phyloP scores from a whole-genome alignment of 1,140 invertebrate genomes.

The Drosophila nebulosa region DNA sequence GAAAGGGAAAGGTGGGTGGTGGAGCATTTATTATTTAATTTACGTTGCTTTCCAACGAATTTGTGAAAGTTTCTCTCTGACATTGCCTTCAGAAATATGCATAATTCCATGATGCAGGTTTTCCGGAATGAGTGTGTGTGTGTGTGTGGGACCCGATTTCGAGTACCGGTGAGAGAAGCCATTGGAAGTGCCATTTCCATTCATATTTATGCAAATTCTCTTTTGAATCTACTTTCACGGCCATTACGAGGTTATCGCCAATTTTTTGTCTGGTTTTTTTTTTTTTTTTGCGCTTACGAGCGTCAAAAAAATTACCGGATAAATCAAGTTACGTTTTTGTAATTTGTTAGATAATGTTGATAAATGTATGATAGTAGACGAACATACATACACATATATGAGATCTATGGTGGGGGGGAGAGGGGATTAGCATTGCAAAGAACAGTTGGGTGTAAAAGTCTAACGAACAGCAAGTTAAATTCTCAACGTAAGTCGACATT shows the following conservation, averaged over 20 bases:
- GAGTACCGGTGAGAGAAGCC: not conserved
- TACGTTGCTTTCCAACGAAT: too few species aligned
- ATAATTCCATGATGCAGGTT: too few species aligned
- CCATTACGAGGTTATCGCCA: slow-evolving; percentile 37
- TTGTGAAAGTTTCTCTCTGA: too few species aligned
- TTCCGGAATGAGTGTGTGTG: too few species aligned
- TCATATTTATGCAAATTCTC: slow-evolving; percentile 29
- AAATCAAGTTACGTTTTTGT: slow-evolving; percentile 80
- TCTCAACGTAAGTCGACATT: not conserved
- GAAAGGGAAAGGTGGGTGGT: not conserved
- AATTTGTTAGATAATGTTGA: slow-evolving; percentile 81
- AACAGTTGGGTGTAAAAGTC: slow-evolving; percentile 8
- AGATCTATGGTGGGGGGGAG: slow-evolving; percentile 32
- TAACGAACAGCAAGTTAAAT: not conserved
- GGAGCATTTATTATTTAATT: too few species aligned
- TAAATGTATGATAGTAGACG: slow-evolving; percentile 60
- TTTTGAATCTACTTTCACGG: slow-evolving; percentile 57
- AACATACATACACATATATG: slow-evolving; percentile 37
- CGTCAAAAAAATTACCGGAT: slow-evolving; percentile 75
- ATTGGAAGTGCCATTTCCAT: not conserved
- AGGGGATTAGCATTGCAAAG: not conserved
- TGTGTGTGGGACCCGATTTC: slow-evolving; percentile 12
- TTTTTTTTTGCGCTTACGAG: slow-evolving; percentile 31
- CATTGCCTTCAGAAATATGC: slow-evolving; percentile 6
- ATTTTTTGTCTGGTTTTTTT: too few species aligned